These are phyloP conservation scores for Euzophera pinguis DNA, from an alignment of 2,888 invertebrate species.

Conservation along the genomic window DNA sequence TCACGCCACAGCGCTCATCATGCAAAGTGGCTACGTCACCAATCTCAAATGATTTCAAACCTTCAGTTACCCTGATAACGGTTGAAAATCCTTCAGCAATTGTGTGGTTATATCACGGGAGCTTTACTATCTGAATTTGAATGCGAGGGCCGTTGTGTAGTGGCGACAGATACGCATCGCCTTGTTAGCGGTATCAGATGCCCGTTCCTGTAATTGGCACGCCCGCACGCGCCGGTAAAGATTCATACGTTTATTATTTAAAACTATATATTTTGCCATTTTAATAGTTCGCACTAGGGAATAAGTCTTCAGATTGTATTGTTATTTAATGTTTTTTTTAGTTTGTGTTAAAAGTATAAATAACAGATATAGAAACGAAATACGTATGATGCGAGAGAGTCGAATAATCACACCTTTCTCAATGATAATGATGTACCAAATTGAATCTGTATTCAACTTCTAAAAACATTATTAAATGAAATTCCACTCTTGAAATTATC, in stretches of 20 bases:
- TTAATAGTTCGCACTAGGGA: background rate
- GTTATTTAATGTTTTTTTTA: background rate
- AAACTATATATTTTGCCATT: slow-evolving; percentile 28
- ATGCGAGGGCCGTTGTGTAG: slow-evolving; percentile 39
- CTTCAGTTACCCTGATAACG: slow-evolving; percentile 18
- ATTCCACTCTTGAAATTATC: too few species aligned
- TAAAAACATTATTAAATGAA: too few species aligned
- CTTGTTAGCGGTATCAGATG: slow-evolving; percentile 77
- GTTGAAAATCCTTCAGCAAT: slow-evolving; percentile 17
- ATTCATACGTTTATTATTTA: slow-evolving; percentile 42
- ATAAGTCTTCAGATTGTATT: background rate
- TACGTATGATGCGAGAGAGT: too few species aligned
- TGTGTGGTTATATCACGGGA: slow-evolving; percentile 50
- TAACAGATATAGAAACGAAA: too few species aligned
- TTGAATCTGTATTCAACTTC: too few species aligned
- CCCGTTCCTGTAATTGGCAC: slow-evolving; percentile 73
- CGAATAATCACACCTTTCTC: too few species aligned
- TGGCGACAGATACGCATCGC: slow-evolving; percentile 65
- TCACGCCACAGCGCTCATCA: slow-evolving; percentile 74
- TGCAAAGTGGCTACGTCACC: slow-evolving; percentile 56
- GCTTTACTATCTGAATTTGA: slow-evolving; percentile 66
- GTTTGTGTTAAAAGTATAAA: background rate
- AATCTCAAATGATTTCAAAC: slow-evolving; percentile 25
- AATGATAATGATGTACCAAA: too few species aligned
- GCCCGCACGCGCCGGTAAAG: slow-evolving; percentile 42